These are phyloP conservation scores for Venustoraphidia nigricollis DNA, from an alignment of 2,888 invertebrate species.

Conservation along the genomic window DNA sequence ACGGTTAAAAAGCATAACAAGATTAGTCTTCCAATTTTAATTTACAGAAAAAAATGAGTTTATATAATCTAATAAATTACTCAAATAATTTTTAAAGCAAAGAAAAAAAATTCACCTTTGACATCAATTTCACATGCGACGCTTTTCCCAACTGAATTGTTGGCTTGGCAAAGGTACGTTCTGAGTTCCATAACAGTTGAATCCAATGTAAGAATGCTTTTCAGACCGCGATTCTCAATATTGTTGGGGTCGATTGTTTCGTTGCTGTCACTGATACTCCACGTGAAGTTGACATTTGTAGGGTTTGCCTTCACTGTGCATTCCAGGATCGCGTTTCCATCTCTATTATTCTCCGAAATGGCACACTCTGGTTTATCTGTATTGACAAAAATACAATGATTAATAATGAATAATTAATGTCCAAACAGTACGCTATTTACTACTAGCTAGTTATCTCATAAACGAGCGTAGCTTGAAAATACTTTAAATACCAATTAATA, in stretches of 20 bases:
- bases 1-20: no score
- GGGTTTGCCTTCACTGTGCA: slow-evolving; percentile 77
- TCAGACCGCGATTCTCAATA: slow-evolving; percentile 32
- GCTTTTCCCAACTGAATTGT: slow-evolving; percentile 61
- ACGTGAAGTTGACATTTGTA: slow-evolving; percentile 56
- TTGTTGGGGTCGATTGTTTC: slow-evolving; percentile 53
- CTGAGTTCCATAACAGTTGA: slow-evolving; percentile 45
- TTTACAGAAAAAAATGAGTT: no score
- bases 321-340: slow-evolving; percentile 60
- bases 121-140: slow-evolving; percentile 50
- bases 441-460: no score
- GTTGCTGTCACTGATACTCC: slow-evolving; percentile 74
- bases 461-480: no score
- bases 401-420: no score
- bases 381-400: no score
- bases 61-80: no score
- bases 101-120: slow-evolving; percentile 34
- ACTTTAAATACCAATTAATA: no score
- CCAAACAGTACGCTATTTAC: no score
- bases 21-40: no score
- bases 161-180: slow-evolving; percentile 73
- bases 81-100: no score
- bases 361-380: slow-evolving; percentile 73
- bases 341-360: slow-evolving; percentile 53
- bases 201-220: slow-evolving; percentile 47